These are phyloP conservation scores for Sylvilagus floridanus DNA, from an alignment of 2,797 vertebrate species.

Conservation along the genomic window DNA sequence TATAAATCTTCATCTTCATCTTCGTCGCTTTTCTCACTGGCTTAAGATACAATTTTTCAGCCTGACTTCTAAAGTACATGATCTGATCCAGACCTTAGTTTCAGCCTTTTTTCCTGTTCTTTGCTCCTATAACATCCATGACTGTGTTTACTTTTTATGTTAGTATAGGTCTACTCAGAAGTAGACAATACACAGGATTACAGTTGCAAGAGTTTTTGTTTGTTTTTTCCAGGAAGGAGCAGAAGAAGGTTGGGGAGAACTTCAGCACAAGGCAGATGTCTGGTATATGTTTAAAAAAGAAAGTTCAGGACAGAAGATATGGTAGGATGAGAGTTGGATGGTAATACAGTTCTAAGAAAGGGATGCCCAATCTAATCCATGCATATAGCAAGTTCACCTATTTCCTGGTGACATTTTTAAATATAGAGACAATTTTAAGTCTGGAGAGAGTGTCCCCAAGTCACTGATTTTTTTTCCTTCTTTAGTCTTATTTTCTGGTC, in stretches of 20 bases:
- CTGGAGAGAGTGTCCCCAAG: background rate
- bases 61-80: background rate
- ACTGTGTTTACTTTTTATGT: background rate
- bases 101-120: background rate
- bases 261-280: background rate
- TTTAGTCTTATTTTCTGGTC: background rate
- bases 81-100: background rate
- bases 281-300: background rate
- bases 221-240: background rate
- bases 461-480: slow-evolving; percentile 1
- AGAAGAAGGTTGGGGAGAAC: background rate
- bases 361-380: background rate
- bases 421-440: background rate
- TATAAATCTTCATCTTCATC: background rate
- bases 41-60: background rate
- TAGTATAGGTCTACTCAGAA: background rate
- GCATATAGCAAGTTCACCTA: background rate
- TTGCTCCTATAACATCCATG: background rate
- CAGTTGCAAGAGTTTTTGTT: background rate
- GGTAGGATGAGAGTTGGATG: too few species aligned
- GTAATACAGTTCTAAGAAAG: background rate
- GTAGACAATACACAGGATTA: background rate
- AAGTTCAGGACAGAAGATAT: background rate
- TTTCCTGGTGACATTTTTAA: background rate
- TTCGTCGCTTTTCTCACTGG: background rate